Evolutionary conservation across 2,797 vertebrate genomes (phyloP).

Genomic region (Enteromius trimaculatus): DNA sequence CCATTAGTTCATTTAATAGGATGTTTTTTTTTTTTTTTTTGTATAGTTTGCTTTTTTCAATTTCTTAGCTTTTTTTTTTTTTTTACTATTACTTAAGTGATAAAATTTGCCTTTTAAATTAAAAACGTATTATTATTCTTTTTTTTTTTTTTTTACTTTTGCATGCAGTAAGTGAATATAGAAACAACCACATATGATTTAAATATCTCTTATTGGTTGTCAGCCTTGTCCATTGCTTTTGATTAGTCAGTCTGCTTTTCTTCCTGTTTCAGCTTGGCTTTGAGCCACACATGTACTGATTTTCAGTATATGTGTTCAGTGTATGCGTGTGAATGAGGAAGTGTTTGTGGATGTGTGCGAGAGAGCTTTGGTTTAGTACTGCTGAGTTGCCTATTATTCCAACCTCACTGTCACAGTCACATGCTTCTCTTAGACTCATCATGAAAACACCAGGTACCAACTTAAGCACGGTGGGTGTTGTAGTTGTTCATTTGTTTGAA

Average conservation of each 20-base stretch:
- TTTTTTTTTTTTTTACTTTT: not conserved
- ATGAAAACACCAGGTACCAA: conserved; percentile 59
- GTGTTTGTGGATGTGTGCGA: conserved; percentile 47
- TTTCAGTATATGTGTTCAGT: conserved; percentile 55
- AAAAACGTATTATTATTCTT: too few species aligned
- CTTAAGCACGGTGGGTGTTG: conserved; percentile 39
- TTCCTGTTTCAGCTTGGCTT: conserved; percentile 58
- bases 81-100: not conserved
- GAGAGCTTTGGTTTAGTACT: conserved; percentile 57
- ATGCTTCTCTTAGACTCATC: conserved; percentile 48
- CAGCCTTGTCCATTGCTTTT: conserved; percentile 18
- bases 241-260: conserved; percentile 48
- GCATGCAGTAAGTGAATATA: not conserved
- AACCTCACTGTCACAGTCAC: conserved; percentile 54
- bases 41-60: not conserved
- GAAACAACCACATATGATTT: not conserved
- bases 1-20: not conserved
- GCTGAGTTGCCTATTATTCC: conserved; percentile 62
- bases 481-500: conserved; percentile 27
- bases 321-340: conserved; percentile 51
- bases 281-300: conserved; percentile 55
- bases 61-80: not conserved
- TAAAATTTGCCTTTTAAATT: not conserved
- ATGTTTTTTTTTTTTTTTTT: not conserved
- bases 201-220: conserved; percentile 41